Evolutionary conservation across 2,797 vertebrate genomes (phyloP).

Genomic region (Moxostoma hubbsi): DNA sequence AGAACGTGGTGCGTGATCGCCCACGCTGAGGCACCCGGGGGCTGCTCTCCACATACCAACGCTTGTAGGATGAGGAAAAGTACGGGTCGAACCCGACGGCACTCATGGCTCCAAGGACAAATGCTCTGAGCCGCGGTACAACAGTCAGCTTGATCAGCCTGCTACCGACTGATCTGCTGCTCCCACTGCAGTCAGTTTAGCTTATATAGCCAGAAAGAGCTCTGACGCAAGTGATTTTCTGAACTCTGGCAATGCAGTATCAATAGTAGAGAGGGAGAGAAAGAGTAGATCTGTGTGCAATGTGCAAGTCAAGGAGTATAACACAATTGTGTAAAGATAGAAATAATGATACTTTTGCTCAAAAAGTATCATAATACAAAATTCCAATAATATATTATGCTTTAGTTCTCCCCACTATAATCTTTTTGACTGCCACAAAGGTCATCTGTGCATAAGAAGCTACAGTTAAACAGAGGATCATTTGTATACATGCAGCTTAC

Average conservation of each 20-base stretch:
- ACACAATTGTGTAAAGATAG: not conserved
- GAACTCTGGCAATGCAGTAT: conserved; percentile 79
- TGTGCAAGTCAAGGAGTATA: not conserved
- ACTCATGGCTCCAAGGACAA: conserved; percentile 79
- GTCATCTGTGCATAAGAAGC: not conserved
- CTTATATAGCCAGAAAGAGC: conserved; percentile 76
- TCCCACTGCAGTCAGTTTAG: conserved; percentile 69
- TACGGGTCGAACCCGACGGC: conserved; percentile 90
- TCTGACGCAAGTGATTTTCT: conserved; percentile 73
- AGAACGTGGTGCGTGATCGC: conserved; percentile 83
- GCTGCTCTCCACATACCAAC: conserved; percentile 84
- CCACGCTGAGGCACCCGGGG: conserved; percentile 79
- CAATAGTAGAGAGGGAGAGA: conserved; percentile 56
- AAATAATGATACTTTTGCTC: not conserved
- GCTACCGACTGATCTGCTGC: conserved; percentile 69
- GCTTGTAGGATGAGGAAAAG: conserved; percentile 87
- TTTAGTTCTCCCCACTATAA: not conserved
- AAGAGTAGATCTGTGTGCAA: conserved; percentile 3
- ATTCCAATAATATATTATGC: not conserved
- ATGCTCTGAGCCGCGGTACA: conserved; percentile 70
- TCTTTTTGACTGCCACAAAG: not conserved
- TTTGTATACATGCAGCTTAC: not conserved
- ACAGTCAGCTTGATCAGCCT: conserved; percentile 65
- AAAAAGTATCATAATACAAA: not conserved
- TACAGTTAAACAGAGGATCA: not conserved